phyloP scores from a whole-genome alignment of 2,797 vertebrate genomes.

The Selene dorsalis region DNA sequence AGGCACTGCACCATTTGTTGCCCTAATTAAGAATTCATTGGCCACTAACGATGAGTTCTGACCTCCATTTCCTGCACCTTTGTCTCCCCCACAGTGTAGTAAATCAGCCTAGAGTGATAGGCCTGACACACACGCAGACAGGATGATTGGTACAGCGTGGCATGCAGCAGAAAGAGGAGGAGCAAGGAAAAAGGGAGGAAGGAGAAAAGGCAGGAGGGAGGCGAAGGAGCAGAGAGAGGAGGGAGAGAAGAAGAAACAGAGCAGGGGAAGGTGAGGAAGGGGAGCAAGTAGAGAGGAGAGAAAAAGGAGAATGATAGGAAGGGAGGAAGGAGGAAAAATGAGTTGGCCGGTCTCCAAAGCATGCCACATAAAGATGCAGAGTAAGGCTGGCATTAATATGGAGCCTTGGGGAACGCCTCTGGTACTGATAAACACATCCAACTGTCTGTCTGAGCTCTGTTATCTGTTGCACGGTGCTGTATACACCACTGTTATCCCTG shows the following conservation, averaged over 20 bases:
- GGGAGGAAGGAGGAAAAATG: constrained; percentile 23
- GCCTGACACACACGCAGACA: constrained; percentile 42
- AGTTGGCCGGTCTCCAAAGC: constrained; percentile 56
- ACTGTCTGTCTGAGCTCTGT: constrained; percentile 60
- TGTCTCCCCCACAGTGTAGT: constrained; percentile 58
- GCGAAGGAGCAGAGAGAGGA: neutral
- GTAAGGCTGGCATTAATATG: constrained; percentile 57
- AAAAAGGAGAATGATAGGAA: constrained; percentile 23
- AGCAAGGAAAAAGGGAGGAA: constrained; percentile 1
- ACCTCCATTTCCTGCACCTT: constrained; percentile 80
- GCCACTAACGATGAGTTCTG: constrained; percentile 82
- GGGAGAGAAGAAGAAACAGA: constrained; percentile 11
- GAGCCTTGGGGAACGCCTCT: constrained; percentile 63
- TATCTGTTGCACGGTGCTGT: constrained; percentile 64
- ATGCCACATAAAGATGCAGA: constrained; percentile 52
- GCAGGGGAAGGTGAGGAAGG: constrained; percentile 1
- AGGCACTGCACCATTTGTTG: constrained; percentile 82
- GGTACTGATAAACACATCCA: constrained; percentile 69
- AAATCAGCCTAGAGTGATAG: constrained; percentile 72
- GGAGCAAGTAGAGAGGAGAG: constrained; percentile 9
- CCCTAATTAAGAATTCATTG: constrained; percentile 86
- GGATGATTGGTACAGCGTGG: constrained; percentile 44
- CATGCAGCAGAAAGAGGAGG: constrained; percentile 51
- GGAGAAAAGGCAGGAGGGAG: constrained; percentile 4
- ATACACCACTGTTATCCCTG: constrained; percentile 61